Base-by-base conservation (phyloP, 2,113 vertebrate species). In the Microtus ochrogaster region DNA sequence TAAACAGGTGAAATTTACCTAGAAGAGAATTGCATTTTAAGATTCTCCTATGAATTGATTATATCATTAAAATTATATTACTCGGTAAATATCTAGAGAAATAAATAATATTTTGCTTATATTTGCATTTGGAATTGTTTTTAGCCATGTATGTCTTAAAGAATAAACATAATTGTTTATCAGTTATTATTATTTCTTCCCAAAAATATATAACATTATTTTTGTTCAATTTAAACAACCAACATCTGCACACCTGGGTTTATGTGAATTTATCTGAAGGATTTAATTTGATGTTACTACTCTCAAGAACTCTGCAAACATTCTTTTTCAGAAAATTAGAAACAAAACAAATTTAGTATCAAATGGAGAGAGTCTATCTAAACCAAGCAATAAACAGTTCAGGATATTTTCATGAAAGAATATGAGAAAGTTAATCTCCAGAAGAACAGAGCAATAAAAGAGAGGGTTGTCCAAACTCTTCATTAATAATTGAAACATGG, bases 401-500 rank as follows among this genome's bases (percentile, higher is more conserved):
- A 95, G 65, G 77, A 86, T 97, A 97, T 97, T 97, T 97, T 82
- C 81, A 92, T 19, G 88, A 92, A 97, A 96, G 94, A 88, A 97
- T 89, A 97, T 90, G 84, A 97, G 96, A 96, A 98, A 97, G 78
- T 94, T 98, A 97, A 98, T 98, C 97, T 98, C 90, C 66, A 97
- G 87, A 98, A 98, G 91, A 96, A 91, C 89, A 97, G 47, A 95
- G 93, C 86, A 98, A 98, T 98, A 98, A 98, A 98, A 97, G 94
- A 63, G 97, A 98, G 89, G 24, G 92, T 97, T 98, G 91, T 97
- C 97, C 96, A 96, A 98, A 97, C 52, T 97, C 91, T 82, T 95
- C 96, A 98, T 98, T 98, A 98, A 98, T 98, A 98, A 98, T 98
- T 98, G 90, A 97, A 98, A 96, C 95, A 96, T 30, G 86, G 95